Percentiles rank a stretch among this genome's conserved stretches.
Evolutionary conservation across 2,888 invertebrate genomes (phyloP).

Genomic region (Rhamnusium bicolor): DNA sequence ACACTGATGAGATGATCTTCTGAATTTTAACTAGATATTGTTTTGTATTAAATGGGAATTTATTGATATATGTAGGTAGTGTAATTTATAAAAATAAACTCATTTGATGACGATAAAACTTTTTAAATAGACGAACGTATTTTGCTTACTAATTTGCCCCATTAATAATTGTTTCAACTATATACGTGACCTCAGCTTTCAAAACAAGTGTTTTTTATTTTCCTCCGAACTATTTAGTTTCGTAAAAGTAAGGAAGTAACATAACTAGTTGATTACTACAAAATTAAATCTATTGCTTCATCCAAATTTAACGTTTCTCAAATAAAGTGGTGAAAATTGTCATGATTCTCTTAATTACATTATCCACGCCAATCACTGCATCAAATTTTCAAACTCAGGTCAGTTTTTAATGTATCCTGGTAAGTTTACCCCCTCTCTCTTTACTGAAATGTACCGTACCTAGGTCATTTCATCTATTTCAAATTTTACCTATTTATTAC

Average conservation of each 20-base stretch:
- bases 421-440: too few relatives aligned
- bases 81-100: constrained; percentile 12
- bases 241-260: not conserved
- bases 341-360: too few relatives aligned
- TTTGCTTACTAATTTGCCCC: not conserved
- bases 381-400: too few relatives aligned
- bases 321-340: too few relatives aligned
- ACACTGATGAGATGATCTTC: not conserved
- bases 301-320: not conserved
- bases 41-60: not conserved
- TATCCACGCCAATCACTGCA: too few relatives aligned
- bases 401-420: too few relatives aligned
- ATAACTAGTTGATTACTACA: not conserved
- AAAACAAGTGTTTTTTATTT: not conserved
- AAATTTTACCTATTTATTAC: too few relatives aligned
- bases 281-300: not conserved
- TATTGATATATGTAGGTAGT: not conserved
- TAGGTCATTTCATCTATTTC: too few relatives aligned
- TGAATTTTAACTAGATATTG: not conserved
- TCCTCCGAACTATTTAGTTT: not conserved
- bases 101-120: not conserved
- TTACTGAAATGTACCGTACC: too few relatives aligned
- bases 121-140: not conserved
- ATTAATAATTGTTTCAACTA: not conserved
- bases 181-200: not conserved